Base-by-base conservation (phyloP, 2,797 vertebrate genomes). In the Carapus acus region DNA sequence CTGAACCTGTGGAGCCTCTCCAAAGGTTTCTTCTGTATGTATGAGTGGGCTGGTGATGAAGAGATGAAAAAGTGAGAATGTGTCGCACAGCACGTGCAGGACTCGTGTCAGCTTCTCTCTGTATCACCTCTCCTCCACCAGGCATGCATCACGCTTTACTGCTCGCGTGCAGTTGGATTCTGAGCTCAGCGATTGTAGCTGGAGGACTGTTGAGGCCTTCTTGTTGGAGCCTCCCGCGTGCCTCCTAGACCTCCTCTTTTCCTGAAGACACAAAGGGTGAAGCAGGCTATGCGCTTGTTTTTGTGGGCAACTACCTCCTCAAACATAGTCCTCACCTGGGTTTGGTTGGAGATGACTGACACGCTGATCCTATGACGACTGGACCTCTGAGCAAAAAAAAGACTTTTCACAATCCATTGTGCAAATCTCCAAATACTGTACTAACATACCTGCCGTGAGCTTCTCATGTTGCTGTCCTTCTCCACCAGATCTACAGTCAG, bases 281-380 rank as follows among this genome's bases (percentile, higher is more conserved):
- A 12, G n/a, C n/a, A n/a, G n/a, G n/a, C n/a, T n/a, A n/a, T n/a
- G n/a, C n/a, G n/a, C n/a, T n/a, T n/a, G n/a, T n/a, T n/a, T n/a
- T n/a, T n/a, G n/a, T n/a, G n/a, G n/a, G n/a, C n/a, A n/a, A n/a
- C n/a, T n/a, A n/a, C n/a, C n/a, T n/a, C n/a, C n/a, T n/a, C n/a
- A 40, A 20, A 29, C 58, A 54, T 22, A 6, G 1, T 2, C 2
- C 29, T 74, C 65, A 92, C 91, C 84, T 83, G 70, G 59, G 60
- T 62, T 67, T 86, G 81, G 54, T 62, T 83, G 37, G 87, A 77
- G 75, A 92, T 86, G 7, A 93, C 51, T 0, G 89, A 85, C 1
- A 88, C 63, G 46, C 90, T 91, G 80, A 92, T 77, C 39, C 91
- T 84, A 40, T 85, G 83, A 2, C 89, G 88, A 8, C 70, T 23